Percentiles rank a stretch among this genome's conserved stretches.
Evolutionary conservation across 1,140 invertebrate species (phyloP).

Genomic region (Drosophila bifasciata): DNA sequence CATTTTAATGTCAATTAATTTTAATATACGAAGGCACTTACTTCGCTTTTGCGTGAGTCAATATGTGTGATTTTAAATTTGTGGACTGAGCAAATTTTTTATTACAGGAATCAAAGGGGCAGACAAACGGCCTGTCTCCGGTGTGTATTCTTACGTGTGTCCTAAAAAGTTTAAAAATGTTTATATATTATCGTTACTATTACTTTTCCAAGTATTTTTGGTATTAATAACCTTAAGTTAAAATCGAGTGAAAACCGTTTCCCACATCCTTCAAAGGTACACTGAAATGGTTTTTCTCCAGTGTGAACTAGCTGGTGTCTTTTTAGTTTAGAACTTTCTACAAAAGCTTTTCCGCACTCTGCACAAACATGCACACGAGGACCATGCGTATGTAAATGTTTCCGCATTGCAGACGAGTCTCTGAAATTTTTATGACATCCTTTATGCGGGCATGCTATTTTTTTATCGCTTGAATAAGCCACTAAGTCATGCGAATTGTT

Average conservation of each 20-base stretch:
- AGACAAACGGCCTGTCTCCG: conserved; percentile 98
- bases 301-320: conserved; percentile 97
- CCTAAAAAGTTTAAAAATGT: conserved; percentile 84
- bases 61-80: conserved; percentile 98
- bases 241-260: conserved; percentile 99
- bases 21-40: conserved; percentile 83
- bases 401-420: conserved; percentile 99
- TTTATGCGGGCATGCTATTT: conserved; percentile 96
- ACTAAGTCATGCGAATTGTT: conserved; percentile 18
- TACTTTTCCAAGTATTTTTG: no score
- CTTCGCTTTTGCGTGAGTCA: conserved; percentile 98
- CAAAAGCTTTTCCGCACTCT: conserved; percentile 99
- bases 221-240: conserved; percentile 88
- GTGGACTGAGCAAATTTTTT: conserved; percentile 99
- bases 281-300: conserved; percentile 98
- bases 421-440: conserved; percentile 98
- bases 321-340: conserved; percentile 98
- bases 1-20: not conserved
- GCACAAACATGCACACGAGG: conserved; percentile 98
- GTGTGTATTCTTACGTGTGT: conserved; percentile 99
- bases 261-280: conserved; percentile 99
- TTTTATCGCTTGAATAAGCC: conserved; percentile 57
- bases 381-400: conserved; percentile 98
- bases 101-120: conserved; percentile 99
- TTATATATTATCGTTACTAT: no score